Evolutionary conservation across 1,140 invertebrate genomes (phyloP), one percentile per base, ranked within the genome.

Genomic region (Leptinotarsa undecemlineata): DNA sequence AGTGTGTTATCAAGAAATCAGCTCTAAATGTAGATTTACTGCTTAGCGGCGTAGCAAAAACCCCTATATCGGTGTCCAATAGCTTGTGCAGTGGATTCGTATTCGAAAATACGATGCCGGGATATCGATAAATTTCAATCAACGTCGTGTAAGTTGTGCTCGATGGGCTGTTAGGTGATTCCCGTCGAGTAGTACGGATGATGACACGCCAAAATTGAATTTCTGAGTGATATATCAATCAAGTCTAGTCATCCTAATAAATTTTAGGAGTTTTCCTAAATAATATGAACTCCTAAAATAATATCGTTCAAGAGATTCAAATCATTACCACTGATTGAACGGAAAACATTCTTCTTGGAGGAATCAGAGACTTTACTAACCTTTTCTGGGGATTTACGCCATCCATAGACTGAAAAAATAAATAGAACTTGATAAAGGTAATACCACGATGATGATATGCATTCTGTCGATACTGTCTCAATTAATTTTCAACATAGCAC

Each of bases 141-240:
- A 73, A 73, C 71, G 75, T 76, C 75, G 75, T 62, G 71, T 73
- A 76, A 76, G 75, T 76, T 76, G 75, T 71, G 72, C 72, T 73
- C 71, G 64, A 73, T 68, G 71, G 75, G 67, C 75, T 71, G 75
- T 70, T 76, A 76, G 71, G 51, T 57, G 64, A 63, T 62, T 68
- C 68, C 75, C 61, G 63, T n/a, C 68, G 48, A 69, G 15, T 69
- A 69, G 68, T 51, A 19, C 68, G 33, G 68, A 69, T 69, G 68
- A 19, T 69, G 47, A 64, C 21, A 64, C 63, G 3, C 21, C 63
- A 33, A 64, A 64, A 64, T 64, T 23, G 63, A 33, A 33, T 23
- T 64, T 64, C 21, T 33, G 63, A 20, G 51, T 57, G 17, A 57
- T 57, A 8, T 4, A 57, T 57, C 51, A 57, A 57, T 19, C 15